phyloP scores from a whole-genome alignment of 1,140 invertebrate genomes.

The Eumaeus atala region DNA sequence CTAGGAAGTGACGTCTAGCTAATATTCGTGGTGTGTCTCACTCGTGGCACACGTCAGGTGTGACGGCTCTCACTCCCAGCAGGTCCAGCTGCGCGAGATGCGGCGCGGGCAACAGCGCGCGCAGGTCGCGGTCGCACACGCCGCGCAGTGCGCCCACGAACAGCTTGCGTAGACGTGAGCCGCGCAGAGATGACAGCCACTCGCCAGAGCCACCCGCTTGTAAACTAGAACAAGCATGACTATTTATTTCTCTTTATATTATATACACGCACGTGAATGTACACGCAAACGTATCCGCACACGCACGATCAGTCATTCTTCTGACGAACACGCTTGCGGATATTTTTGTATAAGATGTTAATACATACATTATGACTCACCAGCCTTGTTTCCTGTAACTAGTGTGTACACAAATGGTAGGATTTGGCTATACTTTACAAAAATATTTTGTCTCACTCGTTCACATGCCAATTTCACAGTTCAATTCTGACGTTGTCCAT shows the following conservation, averaged over 20 bases:
- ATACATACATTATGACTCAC: conserved; percentile 10
- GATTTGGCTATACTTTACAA: no score
- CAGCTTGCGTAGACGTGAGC: conserved; percentile 81
- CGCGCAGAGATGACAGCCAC: conserved; percentile 75
- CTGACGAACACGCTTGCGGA: no score
- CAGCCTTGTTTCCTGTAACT: neutral
- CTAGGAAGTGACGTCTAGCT: no score
- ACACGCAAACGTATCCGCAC: no score
- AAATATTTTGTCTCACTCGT: no score
- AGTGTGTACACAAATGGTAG: no score
- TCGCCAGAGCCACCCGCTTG: conserved; percentile 73
- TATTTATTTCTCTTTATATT: neutral
- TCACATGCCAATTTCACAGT: no score
- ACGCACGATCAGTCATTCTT: no score
- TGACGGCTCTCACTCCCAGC: conserved; percentile 84
- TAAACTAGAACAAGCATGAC: conserved; percentile 44
- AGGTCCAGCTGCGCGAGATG: conserved; percentile 87
- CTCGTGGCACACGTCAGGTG: conserved; percentile 80
- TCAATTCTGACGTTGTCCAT: no score
- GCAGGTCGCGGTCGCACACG: conserved; percentile 84
- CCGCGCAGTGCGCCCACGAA: conserved; percentile 86
- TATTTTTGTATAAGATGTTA: neutral
- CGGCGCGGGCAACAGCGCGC: conserved; percentile 79
- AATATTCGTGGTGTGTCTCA: no score
- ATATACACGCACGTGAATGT: no score